These are phyloP conservation scores for Myotis yumanensis DNA, from an alignment of 2,113 vertebrate species.

Conservation along the genomic window DNA sequence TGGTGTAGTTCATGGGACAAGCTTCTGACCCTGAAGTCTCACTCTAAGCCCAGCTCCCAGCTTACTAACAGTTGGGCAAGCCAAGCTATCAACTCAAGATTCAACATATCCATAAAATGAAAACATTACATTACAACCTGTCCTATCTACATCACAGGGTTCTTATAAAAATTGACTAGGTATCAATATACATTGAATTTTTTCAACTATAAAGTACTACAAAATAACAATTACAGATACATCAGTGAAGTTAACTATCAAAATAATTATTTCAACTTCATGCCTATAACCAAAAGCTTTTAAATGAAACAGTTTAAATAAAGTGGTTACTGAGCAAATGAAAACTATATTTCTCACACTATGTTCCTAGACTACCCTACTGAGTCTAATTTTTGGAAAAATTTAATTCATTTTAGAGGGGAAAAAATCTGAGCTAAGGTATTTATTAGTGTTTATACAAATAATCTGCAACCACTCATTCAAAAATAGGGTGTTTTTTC, in stretches of 20 bases:
- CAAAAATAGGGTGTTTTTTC: conserved; percentile 42
- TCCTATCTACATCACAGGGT: not conserved
- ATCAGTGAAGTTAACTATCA: conserved; percentile 15
- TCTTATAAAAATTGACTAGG: not conserved
- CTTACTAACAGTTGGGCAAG: not conserved
- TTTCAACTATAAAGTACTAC: not conserved
- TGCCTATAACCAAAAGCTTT: conserved; percentile 41
- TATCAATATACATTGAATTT: not conserved
- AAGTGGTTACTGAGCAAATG: conserved; percentile 54
- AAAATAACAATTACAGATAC: conserved; percentile 46
- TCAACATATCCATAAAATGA: not conserved
- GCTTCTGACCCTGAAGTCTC: conserved; percentile 12
- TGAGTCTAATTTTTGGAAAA: conserved; percentile 52
- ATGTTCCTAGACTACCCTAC: not conserved
- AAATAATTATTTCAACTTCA: conserved; percentile 49
- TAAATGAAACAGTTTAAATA: conserved; percentile 33
- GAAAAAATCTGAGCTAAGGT: conserved; percentile 66
- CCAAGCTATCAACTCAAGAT: not conserved
- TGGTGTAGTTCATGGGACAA: not conserved
- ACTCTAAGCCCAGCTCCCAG: not conserved
- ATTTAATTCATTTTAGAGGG: conserved; percentile 59
- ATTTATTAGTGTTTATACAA: conserved; percentile 84
- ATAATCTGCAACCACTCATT: conserved; percentile 72
- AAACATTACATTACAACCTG: not conserved
- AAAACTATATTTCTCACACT: not conserved